Evolutionary conservation across 1,140 invertebrate genomes (phyloP), one percentile per base, ranked within the genome.

Genomic region (Ostrea edulis): DNA sequence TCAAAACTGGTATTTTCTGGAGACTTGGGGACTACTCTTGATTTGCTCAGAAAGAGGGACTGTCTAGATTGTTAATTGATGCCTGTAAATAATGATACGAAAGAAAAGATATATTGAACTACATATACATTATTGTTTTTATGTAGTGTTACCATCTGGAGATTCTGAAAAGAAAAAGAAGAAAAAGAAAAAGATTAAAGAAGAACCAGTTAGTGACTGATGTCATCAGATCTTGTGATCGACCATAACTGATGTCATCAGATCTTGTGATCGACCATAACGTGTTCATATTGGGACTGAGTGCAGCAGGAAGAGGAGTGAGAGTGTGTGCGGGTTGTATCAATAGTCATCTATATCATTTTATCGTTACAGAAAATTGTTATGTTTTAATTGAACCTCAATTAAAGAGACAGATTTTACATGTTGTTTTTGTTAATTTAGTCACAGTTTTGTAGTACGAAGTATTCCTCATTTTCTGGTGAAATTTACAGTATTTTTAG

Each of bases 101-200:
- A 86, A 25, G 20, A n/a, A n/a, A n/a, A n/a, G n/a, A 53, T 25
- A 29, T 55, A 35, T 58, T 81, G 8, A n/a, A 4, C n/a, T 17
- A 82, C 52, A n/a, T n/a, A 44, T 53, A 44, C 22, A 52, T 12
- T 44, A 71, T 81, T 25, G 14, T n/a, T 44, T 86, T 65, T 12
- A 8, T 83, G 2, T 55, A 77, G 68, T 35, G 81, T 54, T 71
- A 2, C 82, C 82, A 51, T 77, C 54, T 84, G 14, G 86, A 83
- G 65, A 62, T 82, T 86, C 85, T 51, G 89, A 90, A 44, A 91
- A 92, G 84, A 92, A 92, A 82, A 92, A 93, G 90, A 94, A 92
- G 87, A 92, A 91, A 86, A 94, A 90, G 88, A 92, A 89, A 86
- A 92, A 88, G 71, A 88, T 90, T 29, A 90, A 90, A 82, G 77